These are phyloP conservation scores for Lacerta viridis DNA, from an alignment of 2,797 vertebrate species.

Conservation along the genomic window DNA sequence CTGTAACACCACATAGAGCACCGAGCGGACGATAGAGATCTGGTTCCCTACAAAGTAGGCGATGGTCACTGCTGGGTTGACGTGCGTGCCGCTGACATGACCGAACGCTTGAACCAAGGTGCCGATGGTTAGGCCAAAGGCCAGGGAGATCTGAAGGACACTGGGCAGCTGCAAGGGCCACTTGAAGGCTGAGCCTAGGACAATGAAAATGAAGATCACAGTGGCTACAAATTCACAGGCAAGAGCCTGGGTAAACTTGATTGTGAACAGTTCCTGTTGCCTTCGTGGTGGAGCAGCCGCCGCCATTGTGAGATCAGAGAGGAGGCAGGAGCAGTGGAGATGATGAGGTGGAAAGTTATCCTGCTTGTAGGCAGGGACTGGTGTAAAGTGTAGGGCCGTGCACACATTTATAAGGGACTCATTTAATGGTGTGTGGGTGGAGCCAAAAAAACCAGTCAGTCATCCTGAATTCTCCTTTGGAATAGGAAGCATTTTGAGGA, in stretches of 20 bases:
- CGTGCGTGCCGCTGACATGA: not conserved
- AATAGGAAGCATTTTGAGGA: not conserved
- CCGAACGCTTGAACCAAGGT: not conserved
- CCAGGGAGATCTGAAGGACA: constrained; percentile 19
- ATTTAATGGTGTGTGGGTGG: constrained; percentile 22
- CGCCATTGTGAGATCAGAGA: constrained; percentile 5
- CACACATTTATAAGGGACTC: constrained; percentile 19
- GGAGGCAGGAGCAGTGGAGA: not conserved
- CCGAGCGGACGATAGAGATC: constrained; percentile 15
- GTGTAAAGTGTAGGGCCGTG: not conserved
- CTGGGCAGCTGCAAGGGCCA: constrained; percentile 12
- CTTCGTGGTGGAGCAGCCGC: not conserved
- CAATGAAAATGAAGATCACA: constrained; percentile 20
- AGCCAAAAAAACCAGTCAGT: constrained; percentile 22
- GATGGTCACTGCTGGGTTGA: constrained; percentile 28
- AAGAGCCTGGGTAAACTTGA: constrained; percentile 8
- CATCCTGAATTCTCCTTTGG: not conserved
- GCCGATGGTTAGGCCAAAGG: not conserved
- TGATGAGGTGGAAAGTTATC: not conserved
- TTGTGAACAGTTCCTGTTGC: not conserved
- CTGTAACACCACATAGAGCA: constrained; percentile 20
- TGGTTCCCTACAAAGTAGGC: constrained; percentile 34
- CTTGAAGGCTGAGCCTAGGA: constrained; percentile 10
- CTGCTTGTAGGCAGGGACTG: not conserved
- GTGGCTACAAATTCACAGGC: constrained; percentile 30